phyloP scores from a whole-genome alignment of 2,113 vertebrate species.

The Microtus richardsoni region DNA sequence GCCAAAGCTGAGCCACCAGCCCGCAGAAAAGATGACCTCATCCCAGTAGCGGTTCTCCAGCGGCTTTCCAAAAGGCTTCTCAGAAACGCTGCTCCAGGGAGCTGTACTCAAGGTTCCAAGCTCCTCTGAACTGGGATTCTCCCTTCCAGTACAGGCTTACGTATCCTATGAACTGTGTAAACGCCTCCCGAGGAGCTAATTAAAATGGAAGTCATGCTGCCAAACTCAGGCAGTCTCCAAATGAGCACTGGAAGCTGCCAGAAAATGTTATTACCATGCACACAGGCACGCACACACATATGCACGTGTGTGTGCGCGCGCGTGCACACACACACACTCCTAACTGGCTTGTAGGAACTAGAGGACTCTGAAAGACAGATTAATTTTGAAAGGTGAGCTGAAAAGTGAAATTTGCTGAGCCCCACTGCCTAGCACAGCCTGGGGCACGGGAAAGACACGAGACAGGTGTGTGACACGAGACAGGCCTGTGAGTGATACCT shows the following conservation, averaged over 20 bases:
- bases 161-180: slow-evolving; percentile 64
- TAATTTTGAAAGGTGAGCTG: neutral
- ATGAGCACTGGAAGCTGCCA: slow-evolving; percentile 60
- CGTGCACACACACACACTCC: neutral
- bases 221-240: slow-evolving; percentile 64
- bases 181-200: slow-evolving; percentile 75
- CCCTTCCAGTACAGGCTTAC: slow-evolving; percentile 33
- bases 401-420: neutral
- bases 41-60: neutral
- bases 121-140: neutral
- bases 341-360: neutral
- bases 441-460: neutral
- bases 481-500: neutral
- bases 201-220: slow-evolving; percentile 68
- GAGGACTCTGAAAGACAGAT: slow-evolving; percentile 18
- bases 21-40: neutral
- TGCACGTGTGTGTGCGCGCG: neutral
- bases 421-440: neutral
- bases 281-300: neutral
- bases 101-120: neutral
- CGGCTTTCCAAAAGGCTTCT: slow-evolving; percentile 29
- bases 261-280: slow-evolving; percentile 55
- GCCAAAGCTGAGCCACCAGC: neutral
- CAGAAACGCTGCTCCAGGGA: slow-evolving; percentile 50
- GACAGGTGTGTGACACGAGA: accelerated